Evolutionary conservation across 53 echinoderm and acorn worm genomes (phyloP).

Genomic region (Glandiceps talaboti): DNA sequence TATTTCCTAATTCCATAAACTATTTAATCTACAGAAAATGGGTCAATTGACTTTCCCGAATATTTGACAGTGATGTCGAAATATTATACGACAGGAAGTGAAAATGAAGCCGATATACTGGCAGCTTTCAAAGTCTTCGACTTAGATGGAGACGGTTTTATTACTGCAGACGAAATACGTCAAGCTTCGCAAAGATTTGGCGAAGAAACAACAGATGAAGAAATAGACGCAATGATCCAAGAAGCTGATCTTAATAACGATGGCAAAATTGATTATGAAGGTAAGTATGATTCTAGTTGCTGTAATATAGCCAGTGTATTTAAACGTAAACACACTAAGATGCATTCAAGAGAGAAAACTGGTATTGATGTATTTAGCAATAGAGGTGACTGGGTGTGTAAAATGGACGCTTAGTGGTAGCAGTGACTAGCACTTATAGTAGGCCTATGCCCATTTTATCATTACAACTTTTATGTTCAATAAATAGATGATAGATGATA

Average conservation of each 20-base stretch:
- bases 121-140: not conserved
- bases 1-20: no score
- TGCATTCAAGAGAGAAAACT: no score
- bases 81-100: not conserved
- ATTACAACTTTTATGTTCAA: no score
- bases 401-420: no score
- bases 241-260: slow-evolving; percentile 29
- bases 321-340: no score
- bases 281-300: no score
- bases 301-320: no score
- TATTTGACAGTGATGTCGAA: not conserved
- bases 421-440: no score
- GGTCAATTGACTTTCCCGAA: not conserved
- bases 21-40: not conserved
- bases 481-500: no score
- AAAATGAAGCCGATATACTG: not conserved
- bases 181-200: not conserved
- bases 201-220: slow-evolving; percentile 12
- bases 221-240: slow-evolving; percentile 15
- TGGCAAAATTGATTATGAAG: slow-evolving; percentile 24
- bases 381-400: no score
- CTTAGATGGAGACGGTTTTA: not conserved
- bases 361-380: no score
- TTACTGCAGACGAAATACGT: not conserved
- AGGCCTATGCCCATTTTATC: no score